phyloP scores from a whole-genome alignment of 2,888 invertebrate species.

The Lasioglossum calceatum region DNA sequence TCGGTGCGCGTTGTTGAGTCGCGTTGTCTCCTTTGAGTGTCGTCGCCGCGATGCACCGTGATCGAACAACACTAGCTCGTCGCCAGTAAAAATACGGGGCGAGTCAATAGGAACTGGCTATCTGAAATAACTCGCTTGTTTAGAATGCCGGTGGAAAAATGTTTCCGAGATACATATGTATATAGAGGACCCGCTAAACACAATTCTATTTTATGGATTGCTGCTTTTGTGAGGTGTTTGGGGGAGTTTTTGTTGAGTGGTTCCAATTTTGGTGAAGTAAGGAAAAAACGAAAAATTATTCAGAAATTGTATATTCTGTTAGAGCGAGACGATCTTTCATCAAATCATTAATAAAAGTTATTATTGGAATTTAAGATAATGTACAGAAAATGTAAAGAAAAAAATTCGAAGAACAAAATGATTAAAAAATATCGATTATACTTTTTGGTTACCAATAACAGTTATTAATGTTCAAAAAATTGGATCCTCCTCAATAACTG shows the following conservation, averaged over 20 bases:
- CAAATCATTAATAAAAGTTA: no score
- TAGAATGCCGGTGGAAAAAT: background rate
- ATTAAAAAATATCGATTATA: no score
- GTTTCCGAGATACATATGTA: background rate
- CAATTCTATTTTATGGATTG: background rate
- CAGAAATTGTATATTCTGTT: background rate
- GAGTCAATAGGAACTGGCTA: background rate
- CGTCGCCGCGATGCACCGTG: background rate
- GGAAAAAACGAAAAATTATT: background rate
- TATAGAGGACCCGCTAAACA: background rate
- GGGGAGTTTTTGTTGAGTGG: background rate
- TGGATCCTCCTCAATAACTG: no score
- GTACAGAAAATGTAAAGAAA: no score
- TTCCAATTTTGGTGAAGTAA: no score
- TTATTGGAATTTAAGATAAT: no score
- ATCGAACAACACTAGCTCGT: background rate
- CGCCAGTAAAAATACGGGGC: background rate
- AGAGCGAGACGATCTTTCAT: background rate
- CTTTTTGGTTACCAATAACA: no score
- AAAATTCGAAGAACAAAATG: no score
- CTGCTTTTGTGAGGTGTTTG: background rate
- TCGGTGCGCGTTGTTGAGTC: background rate
- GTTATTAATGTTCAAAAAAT: no score
- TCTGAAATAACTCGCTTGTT: background rate
- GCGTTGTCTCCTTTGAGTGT: constrained; percentile 10